These are phyloP conservation scores for Podilymbus podiceps DNA, from an alignment of 2,113 vertebrate species.

Conservation along the genomic window DNA sequence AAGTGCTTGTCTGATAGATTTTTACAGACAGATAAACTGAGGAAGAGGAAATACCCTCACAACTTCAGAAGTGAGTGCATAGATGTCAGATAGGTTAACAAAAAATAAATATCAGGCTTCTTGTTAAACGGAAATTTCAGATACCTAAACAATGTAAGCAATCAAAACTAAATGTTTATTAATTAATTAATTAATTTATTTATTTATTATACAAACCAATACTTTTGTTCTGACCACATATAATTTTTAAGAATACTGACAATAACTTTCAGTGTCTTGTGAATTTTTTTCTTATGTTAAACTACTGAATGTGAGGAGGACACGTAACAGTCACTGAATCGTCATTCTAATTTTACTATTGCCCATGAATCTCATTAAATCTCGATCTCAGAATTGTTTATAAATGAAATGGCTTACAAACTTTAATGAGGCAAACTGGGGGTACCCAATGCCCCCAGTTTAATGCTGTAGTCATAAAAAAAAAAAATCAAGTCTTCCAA, in stretches of 20 bases:
- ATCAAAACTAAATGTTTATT: accelerated
- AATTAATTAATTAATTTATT: too few relatives aligned
- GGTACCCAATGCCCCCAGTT: too few relatives aligned
- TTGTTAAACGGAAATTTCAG: background rate
- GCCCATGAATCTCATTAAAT: background rate
- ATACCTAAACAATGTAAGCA: background rate
- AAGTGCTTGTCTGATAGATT: background rate
- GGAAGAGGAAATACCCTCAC: background rate
- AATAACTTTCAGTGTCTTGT: background rate
- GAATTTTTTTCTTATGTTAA: background rate
- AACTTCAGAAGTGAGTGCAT: background rate
- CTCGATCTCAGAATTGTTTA: background rate
- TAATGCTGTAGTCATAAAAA: background rate
- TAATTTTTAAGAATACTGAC: background rate
- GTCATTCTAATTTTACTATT: background rate
- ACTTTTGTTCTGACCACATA: background rate
- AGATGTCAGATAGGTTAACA: background rate
- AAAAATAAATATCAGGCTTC: background rate
- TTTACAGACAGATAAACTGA: background rate
- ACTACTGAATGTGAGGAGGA: background rate
- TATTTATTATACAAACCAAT: background rate
- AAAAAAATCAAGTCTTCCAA: background rate
- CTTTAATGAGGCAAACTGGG: background rate
- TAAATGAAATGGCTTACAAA: background rate
- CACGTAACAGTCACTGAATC: background rate